Conservation (phyloP, 2,113 vertebrate species). For the Neogale vison region DNA sequence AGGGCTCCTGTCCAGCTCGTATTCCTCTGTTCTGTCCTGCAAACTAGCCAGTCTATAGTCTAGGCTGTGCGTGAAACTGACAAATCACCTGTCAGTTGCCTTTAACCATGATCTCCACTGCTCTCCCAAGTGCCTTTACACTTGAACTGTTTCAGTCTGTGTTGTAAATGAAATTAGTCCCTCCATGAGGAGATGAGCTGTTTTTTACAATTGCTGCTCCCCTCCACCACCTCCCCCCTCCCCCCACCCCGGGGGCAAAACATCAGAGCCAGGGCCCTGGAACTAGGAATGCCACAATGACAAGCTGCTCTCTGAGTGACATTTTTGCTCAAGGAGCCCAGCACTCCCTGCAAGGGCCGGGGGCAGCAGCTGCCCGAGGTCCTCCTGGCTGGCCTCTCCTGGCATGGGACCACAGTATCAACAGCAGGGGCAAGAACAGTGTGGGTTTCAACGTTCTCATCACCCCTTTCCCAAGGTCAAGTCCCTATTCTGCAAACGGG, state of each 20-base stretch:
- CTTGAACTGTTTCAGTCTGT: background rate
- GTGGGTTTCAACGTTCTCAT: background rate
- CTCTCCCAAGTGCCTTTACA: background rate
- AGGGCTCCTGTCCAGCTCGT: background rate
- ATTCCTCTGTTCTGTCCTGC: background rate
- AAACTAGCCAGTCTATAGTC: background rate
- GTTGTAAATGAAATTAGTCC: background rate
- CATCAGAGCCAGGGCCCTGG: background rate
- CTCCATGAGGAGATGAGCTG: background rate
- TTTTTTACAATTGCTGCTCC: background rate
- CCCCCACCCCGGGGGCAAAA: background rate
- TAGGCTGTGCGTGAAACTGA: background rate
- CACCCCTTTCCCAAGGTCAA: background rate
- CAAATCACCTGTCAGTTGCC: background rate
- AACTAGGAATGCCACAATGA: background rate
- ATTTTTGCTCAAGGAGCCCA: background rate
- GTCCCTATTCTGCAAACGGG: background rate
- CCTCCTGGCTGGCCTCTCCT: background rate
- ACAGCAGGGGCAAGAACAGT: background rate
- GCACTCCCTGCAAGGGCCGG: background rate
- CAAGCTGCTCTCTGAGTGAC: background rate
- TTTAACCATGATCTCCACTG: background rate
- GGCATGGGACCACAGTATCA: background rate
- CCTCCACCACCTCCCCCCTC: no score
- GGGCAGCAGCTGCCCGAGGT: background rate